Evolutionary conservation across 2,888 invertebrate genomes (phyloP).

Genomic region (Orthonevra nobilis): DNA sequence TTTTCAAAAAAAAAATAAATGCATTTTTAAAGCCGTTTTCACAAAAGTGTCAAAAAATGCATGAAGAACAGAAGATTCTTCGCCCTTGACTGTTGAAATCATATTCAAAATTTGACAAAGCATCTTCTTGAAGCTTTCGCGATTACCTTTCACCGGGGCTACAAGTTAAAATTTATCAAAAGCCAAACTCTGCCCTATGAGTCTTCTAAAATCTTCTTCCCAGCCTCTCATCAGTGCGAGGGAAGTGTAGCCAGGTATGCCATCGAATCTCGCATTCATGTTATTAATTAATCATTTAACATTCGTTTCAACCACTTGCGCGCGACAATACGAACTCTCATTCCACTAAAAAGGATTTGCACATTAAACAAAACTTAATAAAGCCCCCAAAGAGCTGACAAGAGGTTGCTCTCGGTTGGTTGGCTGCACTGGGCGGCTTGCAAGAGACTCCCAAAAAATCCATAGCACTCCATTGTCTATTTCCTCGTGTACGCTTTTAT

Average conservation of each 20-base stretch:
- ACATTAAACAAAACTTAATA: conserved; percentile 70
- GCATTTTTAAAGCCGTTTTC: no score
- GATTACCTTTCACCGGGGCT: no score
- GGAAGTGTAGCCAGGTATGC: no score
- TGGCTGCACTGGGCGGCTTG: no score
- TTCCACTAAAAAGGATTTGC: conserved; percentile 51
- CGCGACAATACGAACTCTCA: conserved; percentile 38
- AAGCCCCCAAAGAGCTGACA: conserved; percentile 53
- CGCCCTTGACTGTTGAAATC: no score
- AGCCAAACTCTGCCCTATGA: conserved; percentile 42
- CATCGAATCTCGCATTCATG: conserved; percentile 40
- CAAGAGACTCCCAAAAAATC: conserved; percentile 53
- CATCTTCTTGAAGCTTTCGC: no score
- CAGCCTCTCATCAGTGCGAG: background rate
- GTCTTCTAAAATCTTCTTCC: background rate
- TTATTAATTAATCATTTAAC: conserved; percentile 66
- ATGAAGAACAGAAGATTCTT: no score
- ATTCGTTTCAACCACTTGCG: conserved; percentile 50
- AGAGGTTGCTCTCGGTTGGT: background rate
- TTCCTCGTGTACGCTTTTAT: conserved; percentile 45
- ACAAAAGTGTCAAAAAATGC: no score
- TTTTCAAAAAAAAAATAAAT: no score
- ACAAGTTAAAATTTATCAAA: no score
- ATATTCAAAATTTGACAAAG: no score
- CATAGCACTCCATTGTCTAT: conserved; percentile 53